phyloP scores from a whole-genome alignment of 2,888 invertebrate species.

The Oscheius sp. region DNA sequence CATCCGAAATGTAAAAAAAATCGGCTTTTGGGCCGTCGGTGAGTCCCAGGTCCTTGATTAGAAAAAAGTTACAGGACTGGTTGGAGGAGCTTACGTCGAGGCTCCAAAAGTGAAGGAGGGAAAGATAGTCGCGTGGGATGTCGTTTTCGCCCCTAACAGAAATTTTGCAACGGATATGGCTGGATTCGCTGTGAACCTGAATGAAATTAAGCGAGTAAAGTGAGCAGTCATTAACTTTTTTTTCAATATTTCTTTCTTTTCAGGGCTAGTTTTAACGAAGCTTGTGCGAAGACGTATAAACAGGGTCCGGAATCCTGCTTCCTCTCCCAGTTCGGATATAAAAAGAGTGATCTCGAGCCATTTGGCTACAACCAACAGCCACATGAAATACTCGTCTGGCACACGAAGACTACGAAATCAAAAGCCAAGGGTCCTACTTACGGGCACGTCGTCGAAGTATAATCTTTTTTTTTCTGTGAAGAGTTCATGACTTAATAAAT shows the following conservation, averaged over 20 bases:
- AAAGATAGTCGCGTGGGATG: conserved; percentile 31
- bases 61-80: conserved; percentile 15
- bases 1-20: conserved; percentile 74
- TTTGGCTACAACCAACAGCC: conserved; percentile 57
- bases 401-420: conserved; percentile 42
- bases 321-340: conserved; percentile 53
- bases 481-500: not conserved
- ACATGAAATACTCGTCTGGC: conserved; percentile 50
- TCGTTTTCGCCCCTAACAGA: conserved; percentile 74
- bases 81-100: conserved; percentile 30
- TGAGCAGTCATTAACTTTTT: not conserved
- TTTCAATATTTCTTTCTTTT: conserved; percentile 5
- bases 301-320: conserved; percentile 58
- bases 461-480: not conserved
- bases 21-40: conserved; percentile 82
- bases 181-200: conserved; percentile 85
- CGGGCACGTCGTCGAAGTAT: conserved; percentile 21
- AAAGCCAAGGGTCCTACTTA: conserved; percentile 29
- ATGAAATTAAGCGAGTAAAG: conserved; percentile 27
- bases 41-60: not conserved
- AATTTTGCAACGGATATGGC: conserved; percentile 97
- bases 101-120: conserved; percentile 26
- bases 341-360: conserved; percentile 45
- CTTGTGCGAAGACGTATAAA: conserved; percentile 45
- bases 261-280: conserved; percentile 48